phyloP scores from a whole-genome alignment of 2,113 vertebrate genomes.

The Hippocampus zosterae region DNA sequence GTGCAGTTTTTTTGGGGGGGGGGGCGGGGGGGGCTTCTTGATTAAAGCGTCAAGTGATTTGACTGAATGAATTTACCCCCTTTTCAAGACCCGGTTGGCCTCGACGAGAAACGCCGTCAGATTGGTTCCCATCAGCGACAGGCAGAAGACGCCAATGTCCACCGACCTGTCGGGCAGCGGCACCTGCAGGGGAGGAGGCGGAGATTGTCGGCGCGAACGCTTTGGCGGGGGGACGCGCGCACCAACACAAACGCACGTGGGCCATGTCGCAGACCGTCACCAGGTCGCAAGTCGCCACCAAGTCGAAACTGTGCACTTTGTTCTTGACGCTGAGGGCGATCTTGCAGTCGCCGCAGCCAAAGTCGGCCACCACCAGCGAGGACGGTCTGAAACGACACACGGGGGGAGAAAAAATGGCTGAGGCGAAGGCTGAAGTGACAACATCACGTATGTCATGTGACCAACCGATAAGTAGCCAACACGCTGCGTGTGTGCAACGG shows the following conservation, averaged over 20 bases:
- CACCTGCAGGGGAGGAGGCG: constrained; percentile 71
- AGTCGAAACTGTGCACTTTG: constrained; percentile 86
- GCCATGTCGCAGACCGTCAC: constrained; percentile 93
- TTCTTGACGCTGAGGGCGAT: constrained; percentile 82
- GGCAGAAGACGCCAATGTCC: constrained; percentile 88
- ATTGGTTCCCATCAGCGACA: constrained; percentile 95
- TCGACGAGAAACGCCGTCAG: constrained; percentile 85
- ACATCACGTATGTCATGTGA: too few species aligned
- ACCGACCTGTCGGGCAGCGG: constrained; percentile 77
- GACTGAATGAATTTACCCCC: constrained; percentile 65
- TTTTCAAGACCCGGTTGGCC: constrained; percentile 85
- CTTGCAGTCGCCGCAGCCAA: constrained; percentile 91
- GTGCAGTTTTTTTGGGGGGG: too few species aligned
- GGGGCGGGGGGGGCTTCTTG: too few species aligned
- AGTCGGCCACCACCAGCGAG: constrained; percentile 87
- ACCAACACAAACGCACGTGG: constrained; percentile 64
- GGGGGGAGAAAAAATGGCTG: too few species aligned
- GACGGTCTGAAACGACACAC: constrained; percentile 66
- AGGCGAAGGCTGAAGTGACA: too few species aligned
- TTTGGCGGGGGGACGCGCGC: not conserved
- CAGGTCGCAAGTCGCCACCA: constrained; percentile 78
- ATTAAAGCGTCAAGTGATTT: too few species aligned
- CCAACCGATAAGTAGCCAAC: too few species aligned
- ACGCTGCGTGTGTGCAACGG: too few species aligned
- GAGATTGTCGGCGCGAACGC: fast-evolving